These are phyloP conservation scores for Microtus pennsylvanicus DNA, from an alignment of 2,113 vertebrate species.

Conservation along the genomic window DNA sequence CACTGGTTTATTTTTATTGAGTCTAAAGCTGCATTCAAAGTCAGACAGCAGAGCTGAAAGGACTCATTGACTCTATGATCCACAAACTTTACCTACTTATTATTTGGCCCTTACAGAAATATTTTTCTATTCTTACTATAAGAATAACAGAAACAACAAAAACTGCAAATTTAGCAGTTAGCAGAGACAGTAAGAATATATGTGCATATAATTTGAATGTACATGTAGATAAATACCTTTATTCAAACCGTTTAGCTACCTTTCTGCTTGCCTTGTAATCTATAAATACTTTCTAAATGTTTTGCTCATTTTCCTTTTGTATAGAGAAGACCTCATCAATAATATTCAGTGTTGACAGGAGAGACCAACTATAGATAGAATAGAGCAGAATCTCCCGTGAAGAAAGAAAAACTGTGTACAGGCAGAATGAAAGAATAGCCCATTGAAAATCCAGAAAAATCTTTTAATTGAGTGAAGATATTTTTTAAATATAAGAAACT, in stretches of 20 bases:
- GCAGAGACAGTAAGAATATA: neutral
- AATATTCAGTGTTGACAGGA: neutral
- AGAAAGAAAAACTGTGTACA: neutral
- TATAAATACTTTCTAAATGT: neutral
- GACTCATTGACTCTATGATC: neutral
- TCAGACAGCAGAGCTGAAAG: neutral
- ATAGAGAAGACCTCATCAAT: neutral
- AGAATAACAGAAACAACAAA: neutral
- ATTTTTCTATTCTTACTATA: neutral
- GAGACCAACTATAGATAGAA: neutral
- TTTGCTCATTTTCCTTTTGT: constrained; percentile 17
- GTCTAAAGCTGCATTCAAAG: neutral
- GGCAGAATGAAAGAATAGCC: neutral
- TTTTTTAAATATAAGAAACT: neutral
- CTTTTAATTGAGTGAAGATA: neutral
- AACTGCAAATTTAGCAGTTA: neutral
- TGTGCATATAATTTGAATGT: neutral
- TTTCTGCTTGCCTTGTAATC: neutral
- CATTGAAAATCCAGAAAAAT: neutral
- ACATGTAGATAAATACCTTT: neutral
- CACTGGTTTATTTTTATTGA: neutral
- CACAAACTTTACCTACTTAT: neutral
- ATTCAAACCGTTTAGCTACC: neutral
- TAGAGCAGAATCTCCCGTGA: neutral
- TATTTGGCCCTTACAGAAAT: neutral